Conservation (phyloP, 2,797 vertebrate genomes). For the Synaphobranchus kaupii region DNA sequence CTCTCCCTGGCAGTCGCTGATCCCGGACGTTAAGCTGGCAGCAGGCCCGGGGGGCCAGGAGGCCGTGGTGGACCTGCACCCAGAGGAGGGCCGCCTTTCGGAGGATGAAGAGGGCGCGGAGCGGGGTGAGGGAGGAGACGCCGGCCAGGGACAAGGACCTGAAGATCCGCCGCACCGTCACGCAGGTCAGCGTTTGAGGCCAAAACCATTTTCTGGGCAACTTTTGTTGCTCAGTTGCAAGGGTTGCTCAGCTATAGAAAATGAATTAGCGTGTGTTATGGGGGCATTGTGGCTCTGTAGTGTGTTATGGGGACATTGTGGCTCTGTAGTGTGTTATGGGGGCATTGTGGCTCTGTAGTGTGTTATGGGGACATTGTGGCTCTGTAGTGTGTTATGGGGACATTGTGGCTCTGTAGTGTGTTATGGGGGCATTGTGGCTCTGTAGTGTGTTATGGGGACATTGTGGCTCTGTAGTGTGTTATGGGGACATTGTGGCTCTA, state of each 20-base stretch:
- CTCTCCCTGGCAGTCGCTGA: conserved; percentile 76
- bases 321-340: too few relatives aligned
- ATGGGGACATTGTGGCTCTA: too few relatives aligned
- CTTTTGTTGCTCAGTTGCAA: too few relatives aligned
- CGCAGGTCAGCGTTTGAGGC: conserved; percentile 73
- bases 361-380: not conserved
- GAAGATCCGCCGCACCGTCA: conserved; percentile 89
- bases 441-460: too few relatives aligned
- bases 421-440: too few relatives aligned
- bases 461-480: too few relatives aligned
- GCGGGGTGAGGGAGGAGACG: conserved; percentile 60
- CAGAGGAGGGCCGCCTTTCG: conserved; percentile 84
- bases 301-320: too few relatives aligned
- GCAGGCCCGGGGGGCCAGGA: conserved; percentile 71
- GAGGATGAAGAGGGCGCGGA: conserved; percentile 79
- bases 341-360: not conserved
- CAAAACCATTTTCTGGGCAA: too few relatives aligned
- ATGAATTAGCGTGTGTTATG: not conserved
- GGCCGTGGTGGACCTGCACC: conserved; percentile 85
- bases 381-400: too few relatives aligned
- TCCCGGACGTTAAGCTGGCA: conserved; percentile 84
- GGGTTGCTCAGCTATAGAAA: too few relatives aligned
- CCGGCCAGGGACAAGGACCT: conserved; percentile 76
- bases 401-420: too few relatives aligned
- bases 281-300: not conserved